These are phyloP conservation scores for Parapsyche elsis DNA, from an alignment of 1,140 invertebrate genomes.

Conservation along the genomic window DNA sequence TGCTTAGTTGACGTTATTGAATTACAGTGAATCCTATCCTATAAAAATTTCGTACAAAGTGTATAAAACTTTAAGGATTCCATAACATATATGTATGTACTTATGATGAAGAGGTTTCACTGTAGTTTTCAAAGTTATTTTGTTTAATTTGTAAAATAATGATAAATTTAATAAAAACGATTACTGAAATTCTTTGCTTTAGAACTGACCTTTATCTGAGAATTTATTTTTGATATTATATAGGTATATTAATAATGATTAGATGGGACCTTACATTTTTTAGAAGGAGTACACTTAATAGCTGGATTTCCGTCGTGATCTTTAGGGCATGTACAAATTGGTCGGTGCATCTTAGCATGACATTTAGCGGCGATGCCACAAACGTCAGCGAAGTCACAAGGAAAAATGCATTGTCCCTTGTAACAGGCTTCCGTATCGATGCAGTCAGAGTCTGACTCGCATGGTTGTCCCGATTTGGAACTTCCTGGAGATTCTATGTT, in stretches of 20 bases:
- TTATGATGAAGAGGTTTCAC: neutral
- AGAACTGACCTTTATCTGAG: neutral
- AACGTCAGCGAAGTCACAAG: conserved; percentile 78
- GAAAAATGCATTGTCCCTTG: conserved; percentile 78
- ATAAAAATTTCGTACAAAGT: too few relatives aligned
- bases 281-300: conserved; percentile 75
- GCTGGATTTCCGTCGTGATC: conserved; percentile 81
- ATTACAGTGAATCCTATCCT: too few relatives aligned
- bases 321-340: conserved; percentile 80
- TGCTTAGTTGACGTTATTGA: too few relatives aligned
- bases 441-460: conserved; percentile 79
- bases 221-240: neutral
- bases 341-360: conserved; percentile 78
- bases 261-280: conserved; percentile 73
- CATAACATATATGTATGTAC: too few relatives aligned
- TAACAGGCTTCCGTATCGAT: conserved; percentile 80
- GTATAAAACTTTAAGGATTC: too few relatives aligned
- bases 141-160: neutral
- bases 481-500: conserved; percentile 75
- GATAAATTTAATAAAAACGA: conserved; percentile 1
- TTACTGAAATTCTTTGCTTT: too few relatives aligned
- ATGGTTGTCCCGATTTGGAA: conserved; percentile 75
- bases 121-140: neutral
- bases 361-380: conserved; percentile 78
- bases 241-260: conserved; percentile 41